A percentile compares a stretch with the other conserved stretches of the same genome.
Conservation (phyloP, 2,113 vertebrate genomes). For the Gnathonemus longibarbis region DNA sequence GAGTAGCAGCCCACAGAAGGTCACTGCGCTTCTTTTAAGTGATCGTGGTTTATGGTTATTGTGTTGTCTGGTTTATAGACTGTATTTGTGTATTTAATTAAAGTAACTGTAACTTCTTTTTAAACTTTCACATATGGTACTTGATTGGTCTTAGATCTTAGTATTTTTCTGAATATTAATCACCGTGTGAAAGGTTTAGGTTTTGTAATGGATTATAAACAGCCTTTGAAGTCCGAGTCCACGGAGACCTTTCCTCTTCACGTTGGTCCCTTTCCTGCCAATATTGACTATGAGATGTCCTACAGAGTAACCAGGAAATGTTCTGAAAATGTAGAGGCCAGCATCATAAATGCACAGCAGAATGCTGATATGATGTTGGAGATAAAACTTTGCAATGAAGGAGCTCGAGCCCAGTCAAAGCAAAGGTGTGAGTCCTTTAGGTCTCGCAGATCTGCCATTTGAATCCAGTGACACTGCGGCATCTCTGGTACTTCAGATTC, state of each 20-base stretch:
- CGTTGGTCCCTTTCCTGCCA: neutral
- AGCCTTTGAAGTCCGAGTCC: neutral
- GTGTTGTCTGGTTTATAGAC: neutral
- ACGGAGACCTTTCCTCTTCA: neutral
- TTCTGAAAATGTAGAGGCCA: neutral
- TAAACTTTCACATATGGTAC: neutral
- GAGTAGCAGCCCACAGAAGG: neutral
- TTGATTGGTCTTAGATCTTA: neutral
- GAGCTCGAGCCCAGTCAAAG: neutral
- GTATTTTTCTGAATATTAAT: neutral
- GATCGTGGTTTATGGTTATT: neutral
- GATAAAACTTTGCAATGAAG: neutral
- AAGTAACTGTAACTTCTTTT: neutral
- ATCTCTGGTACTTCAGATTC: neutral
- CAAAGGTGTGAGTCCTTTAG: neutral
- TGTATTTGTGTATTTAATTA: neutral
- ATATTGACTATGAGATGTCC: neutral
- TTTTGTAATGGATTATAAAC: neutral
- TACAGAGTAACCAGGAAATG: neutral
- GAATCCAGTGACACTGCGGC: neutral
- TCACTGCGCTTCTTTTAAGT: neutral
- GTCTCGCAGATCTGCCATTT: neutral
- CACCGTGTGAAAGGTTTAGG: neutral
- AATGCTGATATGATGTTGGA: neutral
- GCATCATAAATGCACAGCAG: neutral